Evolutionary conservation across 2,113 vertebrate genomes (phyloP), one percentile per base, ranked within the genome.

Genomic region (Riparia riparia): DNA sequence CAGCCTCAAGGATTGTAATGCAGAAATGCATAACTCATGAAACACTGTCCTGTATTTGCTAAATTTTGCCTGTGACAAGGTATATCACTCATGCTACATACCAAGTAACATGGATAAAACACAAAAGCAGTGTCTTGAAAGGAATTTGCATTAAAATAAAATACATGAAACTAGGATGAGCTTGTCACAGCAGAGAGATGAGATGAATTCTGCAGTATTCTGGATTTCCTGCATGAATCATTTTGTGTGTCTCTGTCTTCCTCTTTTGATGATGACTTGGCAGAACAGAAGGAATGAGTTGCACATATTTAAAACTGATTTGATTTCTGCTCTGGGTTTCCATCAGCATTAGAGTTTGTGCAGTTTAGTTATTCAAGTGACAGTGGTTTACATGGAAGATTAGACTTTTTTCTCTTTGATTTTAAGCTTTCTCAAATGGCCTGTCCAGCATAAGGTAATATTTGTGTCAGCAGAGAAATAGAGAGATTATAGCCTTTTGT

Each of bases 151-250:
- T 28, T 78, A 51, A 60, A 89, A 88, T 80, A 69, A 93, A 92
- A 34, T 16, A 17, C 31, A 10, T 51, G 42, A 66, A 89, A 78
- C 44, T 32, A 61, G 56, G 63, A 81, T 20, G 60, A 95, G 42
- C n/a, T 78, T 84, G 65, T 81, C 80, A 47, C 18, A 60, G 56
- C 29, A 74, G 72, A 78, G 20, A 15, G 44, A 73, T 49, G 20
- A 15, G 44, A 73, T 44, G 17, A 86, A 71, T 88, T 82, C 74
- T 72, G 57, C 49, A 82, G 42, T 39, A 41, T 79, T 84, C 82
- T 92, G 82, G 60, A 58, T 89, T 81, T 92, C 86, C 80, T 83
- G 80, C 32, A 58, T 86, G 83, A 94, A 58, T 92, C 44, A 82
- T 50, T 84, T 78, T 2, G 4, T 41, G 49, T 77, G 24, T 82